Base-by-base conservation (phyloP, 2,888 invertebrate species). In the Nysson spinosus region DNA sequence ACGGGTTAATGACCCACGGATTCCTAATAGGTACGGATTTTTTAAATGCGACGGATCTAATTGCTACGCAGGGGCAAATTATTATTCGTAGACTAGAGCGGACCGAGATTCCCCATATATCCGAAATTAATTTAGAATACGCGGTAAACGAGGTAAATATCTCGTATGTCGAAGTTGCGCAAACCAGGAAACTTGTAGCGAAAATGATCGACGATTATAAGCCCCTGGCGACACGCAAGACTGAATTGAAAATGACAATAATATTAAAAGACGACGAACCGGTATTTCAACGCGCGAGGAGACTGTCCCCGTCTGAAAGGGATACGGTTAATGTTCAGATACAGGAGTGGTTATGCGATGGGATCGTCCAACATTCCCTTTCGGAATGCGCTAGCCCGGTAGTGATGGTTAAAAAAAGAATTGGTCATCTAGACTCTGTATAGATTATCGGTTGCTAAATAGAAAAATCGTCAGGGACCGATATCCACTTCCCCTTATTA, bases 211-310 rank as follows among this genome's bases (percentile, higher is more conserved):
- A 52, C 1, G 4, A 22, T 9, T 70, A 61, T 40, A 30, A 52
- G 12, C 49, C 64, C 0, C 49, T 19, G 0, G 32, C 60, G 44
- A 34, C 24, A 5, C 50, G 51, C 16, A 51, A 61, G 3, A 47
- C 57, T 1, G 44, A 44, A 0, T 50, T 78, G 16, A 60, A 77
- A 35, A 82, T 81, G 72, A 63, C 52, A 34, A 77, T 79, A 42
- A 49, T 82, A 19, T 43, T 83, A 5, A 60, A 40, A 12, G 46
- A 60, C 4, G 42, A 55, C 0, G 54, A 49, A 34, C 51, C 56
- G 1, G 32, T 65, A 1, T 60, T 14, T 32, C 50, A 65, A 9
- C 37, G 42, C 7, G 17, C 56, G 17, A 20, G 46, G 2, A 26
- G 55, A 6, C 28, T 65, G 11, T 40, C 55, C 1, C 24, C 47